Evolutionary conservation across 2,888 invertebrate genomes (phyloP).

Genomic region (Archips crataeganus): DNA sequence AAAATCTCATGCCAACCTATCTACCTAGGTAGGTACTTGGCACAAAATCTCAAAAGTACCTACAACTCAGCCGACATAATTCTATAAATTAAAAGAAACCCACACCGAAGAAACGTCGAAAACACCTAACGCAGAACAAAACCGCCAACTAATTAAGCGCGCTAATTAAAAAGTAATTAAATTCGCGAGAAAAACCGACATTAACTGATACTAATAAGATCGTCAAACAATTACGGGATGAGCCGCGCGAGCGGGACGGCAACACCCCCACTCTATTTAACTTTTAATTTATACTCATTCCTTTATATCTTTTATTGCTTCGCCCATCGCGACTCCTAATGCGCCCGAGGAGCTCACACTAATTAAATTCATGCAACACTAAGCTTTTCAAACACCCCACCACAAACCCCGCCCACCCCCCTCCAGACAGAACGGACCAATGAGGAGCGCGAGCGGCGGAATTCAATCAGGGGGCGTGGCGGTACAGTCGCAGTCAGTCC

Average conservation of each 20-base stretch:
- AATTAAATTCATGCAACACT: conserved; percentile 86
- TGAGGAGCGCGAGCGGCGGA: conserved; percentile 51
- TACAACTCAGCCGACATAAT: background rate
- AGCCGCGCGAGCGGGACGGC: conserved; percentile 55
- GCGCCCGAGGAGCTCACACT: conserved; percentile 84
- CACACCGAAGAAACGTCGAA: conserved; percentile 54
- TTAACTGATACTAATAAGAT: conserved; percentile 86
- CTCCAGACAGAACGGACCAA: conserved; percentile 49
- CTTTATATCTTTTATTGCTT: conserved; percentile 87
- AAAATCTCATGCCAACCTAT: background rate
- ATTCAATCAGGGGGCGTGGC: conserved; percentile 54
- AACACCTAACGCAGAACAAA: conserved; percentile 61
- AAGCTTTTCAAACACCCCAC: conserved; percentile 72
- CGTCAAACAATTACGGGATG: conserved; percentile 85
- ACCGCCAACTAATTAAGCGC: conserved; percentile 76
- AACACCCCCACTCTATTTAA: conserved; percentile 77
- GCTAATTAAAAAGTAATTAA: conserved; percentile 85
- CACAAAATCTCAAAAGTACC: background rate
- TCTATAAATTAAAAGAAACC: conserved; percentile 8
- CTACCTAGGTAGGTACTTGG: background rate
- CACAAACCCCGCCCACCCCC: conserved; percentile 56
- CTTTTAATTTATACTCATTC: conserved; percentile 87
- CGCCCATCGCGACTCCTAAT: conserved; percentile 86
- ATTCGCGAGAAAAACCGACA: conserved; percentile 83
- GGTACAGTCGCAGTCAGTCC: conserved; percentile 70